Percentiles rank a stretch among this genome's conserved stretches.
Evolutionary conservation across 2,797 vertebrate genomes (phyloP).

Genomic region (Acrossocheilus wenchowensis): DNA sequence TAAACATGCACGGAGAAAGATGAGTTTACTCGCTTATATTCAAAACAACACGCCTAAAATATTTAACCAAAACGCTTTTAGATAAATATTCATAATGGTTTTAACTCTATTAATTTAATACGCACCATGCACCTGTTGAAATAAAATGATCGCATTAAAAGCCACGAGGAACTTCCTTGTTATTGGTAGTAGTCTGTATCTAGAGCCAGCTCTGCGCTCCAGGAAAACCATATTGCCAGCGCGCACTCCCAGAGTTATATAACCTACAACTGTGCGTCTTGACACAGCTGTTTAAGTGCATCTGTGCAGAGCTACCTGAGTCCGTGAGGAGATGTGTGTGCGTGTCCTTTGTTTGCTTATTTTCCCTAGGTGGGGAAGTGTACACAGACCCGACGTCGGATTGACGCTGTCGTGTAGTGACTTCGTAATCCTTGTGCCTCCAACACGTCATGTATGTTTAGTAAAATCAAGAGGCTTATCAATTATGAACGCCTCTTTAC

Average conservation of each 20-base stretch:
- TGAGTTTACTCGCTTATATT: background rate
- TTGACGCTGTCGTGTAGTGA: conserved; percentile 66
- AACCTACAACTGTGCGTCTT: conserved; percentile 25
- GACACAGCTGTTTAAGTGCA: conserved; percentile 49
- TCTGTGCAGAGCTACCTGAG: conserved; percentile 29
- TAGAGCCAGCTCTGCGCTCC: conserved; percentile 48
- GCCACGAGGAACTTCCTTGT: background rate
- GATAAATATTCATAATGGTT: background rate
- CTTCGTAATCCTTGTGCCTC: conserved; percentile 66
- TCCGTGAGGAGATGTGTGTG: conserved; percentile 28
- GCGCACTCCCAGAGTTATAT: conserved; percentile 8
- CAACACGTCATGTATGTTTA: conserved; percentile 71
- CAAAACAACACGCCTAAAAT: background rate
- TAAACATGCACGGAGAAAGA: background rate
- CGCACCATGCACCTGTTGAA: conserved; percentile 1
- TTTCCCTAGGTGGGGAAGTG: conserved; percentile 72
- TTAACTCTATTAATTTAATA: background rate
- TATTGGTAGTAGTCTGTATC: conserved; percentile 62
- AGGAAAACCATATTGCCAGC: conserved; percentile 43
- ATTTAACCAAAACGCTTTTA: background rate
- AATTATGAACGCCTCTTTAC: conserved; percentile 51
- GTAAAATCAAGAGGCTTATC: conserved; percentile 70
- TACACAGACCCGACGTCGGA: conserved; percentile 72
- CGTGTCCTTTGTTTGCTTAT: conserved; percentile 70
- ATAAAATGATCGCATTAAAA: background rate